Base-by-base conservation (phyloP, 2,113 vertebrate genomes). In the Falcunculus frontatus region DNA sequence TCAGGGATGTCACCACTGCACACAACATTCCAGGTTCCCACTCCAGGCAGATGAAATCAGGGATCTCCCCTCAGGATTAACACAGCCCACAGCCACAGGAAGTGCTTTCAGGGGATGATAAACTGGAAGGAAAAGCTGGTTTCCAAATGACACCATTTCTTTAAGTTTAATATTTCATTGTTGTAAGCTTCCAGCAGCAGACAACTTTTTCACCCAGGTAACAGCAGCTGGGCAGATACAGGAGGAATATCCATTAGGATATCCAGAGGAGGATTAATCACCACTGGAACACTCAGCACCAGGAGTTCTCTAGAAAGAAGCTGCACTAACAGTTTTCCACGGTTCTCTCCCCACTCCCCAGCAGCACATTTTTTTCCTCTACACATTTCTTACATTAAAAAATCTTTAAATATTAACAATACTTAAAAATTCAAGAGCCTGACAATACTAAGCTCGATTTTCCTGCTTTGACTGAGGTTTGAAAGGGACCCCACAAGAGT, bases 1-100 rank as follows among this genome's bases (percentile, higher is more conserved):
- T 3, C 60, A 33, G 44, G 30, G 3, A 5, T 3, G 17, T 0
- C 5, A 10, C 27, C 25, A 3, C 47, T 8, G 49, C 60, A 19
- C 41, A 26, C 21, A 49, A 17, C 2, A 14, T 27, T 21, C 59
- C 53, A 53, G 20, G 23, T 4, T 32, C 42, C 17, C 9, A 1
- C 26, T 30, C 5, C 39, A 19, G 49, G 75, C 46, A 49, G 65
- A 9, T 7, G 14, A 11, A 70, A 55, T 0, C 8, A 49, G 25
- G 29, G 52, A 30, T 25, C 35, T 32, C 9, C 33, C 50, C 68
- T 55, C 77, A 8, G 49, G 11, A 73, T 27, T 33, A 41, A 26
- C 55, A 26, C 30, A 35, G 5, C 50, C 44, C 60, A 32, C 35
- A 39, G 9, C 29, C 55, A 73, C 35, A 33, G 2, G 4, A 30